Base-by-base conservation (phyloP, 2,113 vertebrate species). In the Varanus salvator region DNA sequence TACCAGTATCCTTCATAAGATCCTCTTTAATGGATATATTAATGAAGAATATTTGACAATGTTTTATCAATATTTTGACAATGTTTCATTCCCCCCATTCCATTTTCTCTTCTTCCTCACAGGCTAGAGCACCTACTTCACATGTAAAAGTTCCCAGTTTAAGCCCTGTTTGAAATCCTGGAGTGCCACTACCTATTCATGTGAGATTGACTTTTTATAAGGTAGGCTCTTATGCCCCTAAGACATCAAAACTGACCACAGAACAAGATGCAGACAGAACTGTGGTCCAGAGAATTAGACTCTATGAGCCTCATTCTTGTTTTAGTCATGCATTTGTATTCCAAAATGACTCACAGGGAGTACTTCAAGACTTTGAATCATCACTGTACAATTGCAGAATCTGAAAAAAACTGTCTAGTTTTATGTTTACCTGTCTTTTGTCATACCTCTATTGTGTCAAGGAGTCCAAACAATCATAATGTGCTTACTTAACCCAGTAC, bases 401-500 rank as follows among this genome's bases (percentile, higher is more conserved):
- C 71, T 90, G 66, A 93, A 68, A 77, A 50, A n/a, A 17, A 75
- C 48, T 89, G 84, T 89, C 86, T 95, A 87, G 69, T 66, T 92
- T 87, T 92, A 80, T 5, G 14, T 12, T 80, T 29, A 12, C 6
- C 29, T n/a, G 29, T 50, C 44, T 80, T 87, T 80, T 80, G 44
- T 52, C 27, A 50, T 31, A 34, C 38, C 69, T 12, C 44, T 72
- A 44, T 7, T 4, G 3, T 66, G 57, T 48, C 29, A 84, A 64
- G 38, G 25, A 15, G 34, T 69, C 60, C 19, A 34, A 80, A 19
- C 60, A 80, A 80, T 29, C 2, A 4, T 69, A 52, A 52, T 87
- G 11, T 68, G 15, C 27, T 14, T 72, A 72, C 19, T 85, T 29
- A 74, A 72, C 31, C 38, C 44, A 17, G 38, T 84, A 44, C 25